phyloP scores from a whole-genome alignment of 2,797 vertebrate genomes.

The Schizopygopsis malacanthus region DNA sequence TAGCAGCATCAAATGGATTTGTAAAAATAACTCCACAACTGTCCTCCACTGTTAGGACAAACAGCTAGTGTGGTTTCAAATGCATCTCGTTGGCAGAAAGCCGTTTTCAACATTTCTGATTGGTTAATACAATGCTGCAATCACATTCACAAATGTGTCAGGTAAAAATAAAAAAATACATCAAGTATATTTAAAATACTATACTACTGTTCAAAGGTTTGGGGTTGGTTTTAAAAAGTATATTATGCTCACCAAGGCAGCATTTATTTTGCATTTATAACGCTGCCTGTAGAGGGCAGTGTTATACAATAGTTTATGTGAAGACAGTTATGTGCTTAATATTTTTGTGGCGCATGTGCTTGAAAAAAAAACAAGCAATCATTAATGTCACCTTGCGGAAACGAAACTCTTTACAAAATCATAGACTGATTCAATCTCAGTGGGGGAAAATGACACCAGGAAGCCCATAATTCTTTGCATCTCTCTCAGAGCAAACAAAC shows the following conservation, averaged over 20 bases:
- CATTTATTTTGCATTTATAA: neutral
- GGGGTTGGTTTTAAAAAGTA: neutral
- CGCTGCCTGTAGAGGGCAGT: constrained; percentile 76
- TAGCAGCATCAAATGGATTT: neutral
- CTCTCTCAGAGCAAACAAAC: constrained; percentile 1
- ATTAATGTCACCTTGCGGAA: too few species aligned
- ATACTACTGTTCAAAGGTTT: neutral
- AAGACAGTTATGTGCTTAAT: too few species aligned
- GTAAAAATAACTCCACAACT: neutral
- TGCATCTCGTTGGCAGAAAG: neutral
- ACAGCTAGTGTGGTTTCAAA: neutral
- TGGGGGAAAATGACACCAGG: constrained; percentile 18
- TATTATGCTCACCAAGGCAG: neutral
- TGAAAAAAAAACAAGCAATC: too few species aligned
- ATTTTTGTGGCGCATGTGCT: neutral
- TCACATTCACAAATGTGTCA: neutral
- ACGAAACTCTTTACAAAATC: too few species aligned
- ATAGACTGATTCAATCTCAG: constrained; percentile 10
- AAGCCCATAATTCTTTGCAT: constrained; percentile 11
- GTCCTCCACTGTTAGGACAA: neutral
- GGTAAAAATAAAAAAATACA: neutral
- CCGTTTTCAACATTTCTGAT: neutral
- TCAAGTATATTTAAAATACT: neutral
- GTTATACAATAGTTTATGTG: too few species aligned
- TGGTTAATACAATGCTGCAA: neutral